Evolutionary conservation across 2,797 vertebrate genomes (phyloP).

Genomic region (Sebastes taczanowskii): DNA sequence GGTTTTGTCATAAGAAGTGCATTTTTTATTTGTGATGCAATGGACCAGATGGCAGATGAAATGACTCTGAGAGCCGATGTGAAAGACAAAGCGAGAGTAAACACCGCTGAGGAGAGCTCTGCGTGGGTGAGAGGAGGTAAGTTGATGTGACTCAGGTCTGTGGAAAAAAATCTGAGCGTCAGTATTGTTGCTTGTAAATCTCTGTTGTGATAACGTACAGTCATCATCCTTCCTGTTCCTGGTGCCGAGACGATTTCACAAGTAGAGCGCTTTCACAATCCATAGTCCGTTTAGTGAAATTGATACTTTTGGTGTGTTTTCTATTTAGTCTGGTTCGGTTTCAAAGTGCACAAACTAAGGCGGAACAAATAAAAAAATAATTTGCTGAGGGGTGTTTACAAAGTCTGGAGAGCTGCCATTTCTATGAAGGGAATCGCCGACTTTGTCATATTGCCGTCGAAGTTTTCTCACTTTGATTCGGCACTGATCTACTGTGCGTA

Average conservation of each 20-base stretch:
- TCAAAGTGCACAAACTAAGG: no score
- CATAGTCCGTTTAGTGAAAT: no score
- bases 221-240: slow-evolving; percentile 3
- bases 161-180: slow-evolving; percentile 1
- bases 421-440: no score
- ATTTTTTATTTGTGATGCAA: slow-evolving; percentile 69
- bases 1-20: slow-evolving; percentile 60
- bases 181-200: slow-evolving; percentile 18
- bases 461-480: no score
- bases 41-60: slow-evolving; percentile 79
- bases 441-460: no score
- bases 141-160: slow-evolving; percentile 40
- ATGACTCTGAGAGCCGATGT: slow-evolving; percentile 80
- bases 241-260: neutral
- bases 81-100: slow-evolving; percentile 81
- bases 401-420: no score
- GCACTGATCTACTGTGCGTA: no score
- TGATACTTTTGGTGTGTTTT: no score
- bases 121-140: slow-evolving; percentile 79
- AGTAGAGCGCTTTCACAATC: no score
- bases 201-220: neutral
- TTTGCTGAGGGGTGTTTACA: no score
- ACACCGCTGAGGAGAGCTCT: slow-evolving; percentile 83
- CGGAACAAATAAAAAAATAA: no score
- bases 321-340: no score